These are phyloP conservation scores for Esperia sulphurella DNA, from an alignment of 2,888 invertebrate species.

Conservation along the genomic window DNA sequence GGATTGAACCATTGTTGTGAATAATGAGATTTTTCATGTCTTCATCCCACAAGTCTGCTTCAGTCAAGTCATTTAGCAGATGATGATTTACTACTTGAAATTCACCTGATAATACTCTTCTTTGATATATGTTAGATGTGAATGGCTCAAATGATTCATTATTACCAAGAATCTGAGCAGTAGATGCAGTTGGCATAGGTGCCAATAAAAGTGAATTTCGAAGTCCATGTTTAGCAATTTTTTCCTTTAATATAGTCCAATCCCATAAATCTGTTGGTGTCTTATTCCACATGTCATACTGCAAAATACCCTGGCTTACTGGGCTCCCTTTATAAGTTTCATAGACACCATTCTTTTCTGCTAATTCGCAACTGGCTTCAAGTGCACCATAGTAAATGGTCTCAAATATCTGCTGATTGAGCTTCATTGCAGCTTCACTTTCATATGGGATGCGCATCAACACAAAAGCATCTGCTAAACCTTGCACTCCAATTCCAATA, in stretches of 20 bases:
- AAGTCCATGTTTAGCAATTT: constrained; percentile 93
- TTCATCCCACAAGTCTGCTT: constrained; percentile 94
- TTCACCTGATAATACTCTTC: constrained; percentile 96
- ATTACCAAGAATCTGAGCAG: constrained; percentile 99
- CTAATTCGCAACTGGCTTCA: constrained; percentile 96
- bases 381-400: constrained; percentile 98
- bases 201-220: constrained; percentile 96
- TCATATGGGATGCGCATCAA: constrained; percentile 96
- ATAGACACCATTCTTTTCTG: constrained; percentile 90
- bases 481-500: constrained; percentile 97
- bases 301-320: constrained; percentile 95
- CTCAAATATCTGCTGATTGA: constrained; percentile 98
- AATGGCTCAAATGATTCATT: constrained; percentile 99
- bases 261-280: constrained; percentile 93
- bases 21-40: constrained; percentile 97
- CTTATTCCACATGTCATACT: constrained; percentile 98
- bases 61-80: constrained; percentile 94
- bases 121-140: constrained; percentile 97
- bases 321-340: constrained; percentile 95
- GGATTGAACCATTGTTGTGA: constrained; percentile 94
- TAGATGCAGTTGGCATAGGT: constrained; percentile 99
- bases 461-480: constrained; percentile 97
- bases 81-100: constrained; percentile 98
- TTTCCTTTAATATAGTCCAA: constrained; percentile 90
- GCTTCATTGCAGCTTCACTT: constrained; percentile 88